Conservation (phyloP, 2,113 vertebrate genomes). For the Oceanites oceanicus region DNA sequence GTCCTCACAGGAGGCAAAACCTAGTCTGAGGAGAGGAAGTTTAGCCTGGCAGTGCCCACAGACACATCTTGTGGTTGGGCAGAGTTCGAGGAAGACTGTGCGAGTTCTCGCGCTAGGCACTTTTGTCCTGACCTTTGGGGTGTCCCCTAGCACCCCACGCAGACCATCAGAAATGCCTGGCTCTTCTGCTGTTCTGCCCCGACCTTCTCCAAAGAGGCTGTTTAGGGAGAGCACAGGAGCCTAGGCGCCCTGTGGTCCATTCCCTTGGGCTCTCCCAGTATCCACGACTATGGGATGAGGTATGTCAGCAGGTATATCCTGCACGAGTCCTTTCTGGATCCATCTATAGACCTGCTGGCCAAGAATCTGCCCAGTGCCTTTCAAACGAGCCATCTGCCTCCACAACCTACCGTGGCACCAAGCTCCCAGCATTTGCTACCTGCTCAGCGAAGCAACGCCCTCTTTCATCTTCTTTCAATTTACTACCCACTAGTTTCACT, state of each 20-base stretch:
- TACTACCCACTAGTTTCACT: not conserved
- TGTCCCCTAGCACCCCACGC: not conserved
- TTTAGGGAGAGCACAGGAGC: not conserved
- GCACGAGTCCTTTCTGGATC: not conserved
- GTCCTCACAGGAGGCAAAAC: not conserved
- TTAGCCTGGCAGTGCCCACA: not conserved
- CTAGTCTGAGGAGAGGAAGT: not conserved
- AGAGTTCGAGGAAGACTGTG: not conserved
- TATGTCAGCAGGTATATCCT: not conserved
- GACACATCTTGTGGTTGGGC: not conserved
- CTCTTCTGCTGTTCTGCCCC: not conserved
- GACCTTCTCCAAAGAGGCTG: not conserved
- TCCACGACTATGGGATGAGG: not conserved
- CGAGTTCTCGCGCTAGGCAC: not conserved
- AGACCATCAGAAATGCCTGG: not conserved
- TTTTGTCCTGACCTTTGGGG: not conserved
- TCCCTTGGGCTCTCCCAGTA: not conserved
- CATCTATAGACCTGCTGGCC: not conserved
- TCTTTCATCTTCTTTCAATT: not conserved
- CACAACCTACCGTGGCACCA: not conserved
- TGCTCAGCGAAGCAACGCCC: accelerated
- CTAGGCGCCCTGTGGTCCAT: not conserved
- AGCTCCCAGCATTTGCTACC: not conserved
- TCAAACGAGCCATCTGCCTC: not conserved
- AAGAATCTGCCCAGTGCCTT: not conserved